These are phyloP conservation scores for Chydorus sphaericus DNA, from an alignment of 2,888 invertebrate genomes.

Conservation along the genomic window DNA sequence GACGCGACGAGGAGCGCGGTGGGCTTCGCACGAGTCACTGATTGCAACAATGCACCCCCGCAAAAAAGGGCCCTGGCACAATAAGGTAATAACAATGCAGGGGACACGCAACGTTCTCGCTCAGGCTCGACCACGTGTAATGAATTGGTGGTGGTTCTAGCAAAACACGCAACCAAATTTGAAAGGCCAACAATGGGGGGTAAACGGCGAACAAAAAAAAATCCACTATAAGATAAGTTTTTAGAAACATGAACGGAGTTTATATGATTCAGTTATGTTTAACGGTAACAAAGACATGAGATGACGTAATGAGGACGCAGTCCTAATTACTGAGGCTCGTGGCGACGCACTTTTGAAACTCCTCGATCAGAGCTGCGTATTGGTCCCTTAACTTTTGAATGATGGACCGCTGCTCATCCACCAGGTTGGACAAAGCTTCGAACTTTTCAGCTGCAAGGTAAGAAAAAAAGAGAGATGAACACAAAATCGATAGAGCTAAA, in stretches of 20 bases:
- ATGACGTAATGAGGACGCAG: not conserved
- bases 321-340: not conserved
- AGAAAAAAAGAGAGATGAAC: not conserved
- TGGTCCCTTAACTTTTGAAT: slow-evolving; percentile 2
- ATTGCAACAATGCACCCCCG: too few relatives aligned
- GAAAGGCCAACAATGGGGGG: not conserved
- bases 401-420: slow-evolving; percentile 6
- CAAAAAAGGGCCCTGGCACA: too few relatives aligned
- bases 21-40: too few relatives aligned
- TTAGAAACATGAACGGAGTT: not conserved
- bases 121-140: not conserved
- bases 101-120: not conserved
- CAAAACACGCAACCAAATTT: not conserved
- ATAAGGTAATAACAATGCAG: too few relatives aligned
- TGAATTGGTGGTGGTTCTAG: not conserved
- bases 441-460: not conserved
- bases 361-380: not conserved
- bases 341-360: not conserved
- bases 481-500: too few relatives aligned
- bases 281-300: too few relatives aligned
- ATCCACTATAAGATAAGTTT: not conserved
- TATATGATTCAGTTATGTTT: not conserved
- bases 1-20: too few relatives aligned
- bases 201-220: not conserved
- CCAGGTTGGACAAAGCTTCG: not conserved